Base-by-base conservation (phyloP, 1,140 invertebrate genomes). In the Drosophila nebulosa region DNA sequence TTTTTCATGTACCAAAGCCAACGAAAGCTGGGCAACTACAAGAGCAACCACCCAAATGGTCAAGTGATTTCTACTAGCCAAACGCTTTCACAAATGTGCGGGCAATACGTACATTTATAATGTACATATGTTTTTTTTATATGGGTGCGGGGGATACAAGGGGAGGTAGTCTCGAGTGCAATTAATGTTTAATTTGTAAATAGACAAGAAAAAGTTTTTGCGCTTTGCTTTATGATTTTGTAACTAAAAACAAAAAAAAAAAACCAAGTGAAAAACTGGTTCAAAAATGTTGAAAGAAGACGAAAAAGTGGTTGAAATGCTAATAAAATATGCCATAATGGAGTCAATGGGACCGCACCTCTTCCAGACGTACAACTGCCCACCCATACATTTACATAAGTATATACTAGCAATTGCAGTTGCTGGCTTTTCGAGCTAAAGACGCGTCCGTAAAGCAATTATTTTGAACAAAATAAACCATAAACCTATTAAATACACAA, bases 161-260 rank as follows among this genome's bases (percentile, higher is more conserved):
- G 65, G 62, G 76, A 62, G 67, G 65, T 36, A 64, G 69, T 72
- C 59, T 55, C 50, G 36, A 36, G 65, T 30, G 70, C 81, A 86
- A 86, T 86, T 86, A 88, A 81, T 86, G 66, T 85, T 86, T 88
- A 81, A 86, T 69, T 88, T 68, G 78, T 81, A 75, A 75, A 81
- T 78, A 72, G 83, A 81, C 83, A 88, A 75, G 78, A 68, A 86
- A 86, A 78, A 88, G 74, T 81, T 81, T 76, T 74, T 61, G 62
- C 69, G 56, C 65, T 56, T 77, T 75, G 35, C 61, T n/a, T 27
- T 39, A 53, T 58, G 71, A 52, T 76, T 76, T 76, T 60, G 74
- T 78, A 74, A 77, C 64, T 85, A 66, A 77, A 71, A 18, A 71
- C 6, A 30, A 30, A 27, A 27, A 27, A 27, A 27, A 5, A 27